Evolutionary conservation across 37 sponge, comb jelly and placozoan species (phyloP).

Genomic region (Oopsacas minuta): DNA sequence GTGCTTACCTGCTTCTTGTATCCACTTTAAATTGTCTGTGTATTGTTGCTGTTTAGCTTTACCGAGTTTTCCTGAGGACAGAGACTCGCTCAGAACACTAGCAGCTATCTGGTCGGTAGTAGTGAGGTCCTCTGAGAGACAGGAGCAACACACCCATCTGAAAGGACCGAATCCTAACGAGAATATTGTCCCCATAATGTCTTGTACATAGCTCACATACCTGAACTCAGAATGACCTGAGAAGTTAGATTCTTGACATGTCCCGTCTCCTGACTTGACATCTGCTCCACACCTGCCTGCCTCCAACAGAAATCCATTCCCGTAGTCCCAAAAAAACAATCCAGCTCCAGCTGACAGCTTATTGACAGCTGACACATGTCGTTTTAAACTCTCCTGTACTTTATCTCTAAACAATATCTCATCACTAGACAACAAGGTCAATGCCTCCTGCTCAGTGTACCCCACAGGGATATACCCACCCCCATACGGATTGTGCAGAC

Average conservation of each 20-base stretch:
- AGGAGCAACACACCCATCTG: slow-evolving; percentile 94
- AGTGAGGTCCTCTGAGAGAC: slow-evolving; percentile 44
- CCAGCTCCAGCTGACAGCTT: slow-evolving; percentile 49
- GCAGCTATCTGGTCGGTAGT: slow-evolving; percentile 68
- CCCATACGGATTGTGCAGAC: slow-evolving; percentile 90
- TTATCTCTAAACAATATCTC: slow-evolving; percentile 54
- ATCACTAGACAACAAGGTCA: slow-evolving; percentile 44
- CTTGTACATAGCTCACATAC: slow-evolving; percentile 89
- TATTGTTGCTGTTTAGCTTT: slow-evolving; percentile 38
- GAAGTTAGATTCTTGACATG: not conserved
- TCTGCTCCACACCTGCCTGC: slow-evolving; percentile 56
- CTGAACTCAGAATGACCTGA: slow-evolving; percentile 30
- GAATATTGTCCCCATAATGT: slow-evolving; percentile 92
- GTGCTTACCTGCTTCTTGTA: slow-evolving; percentile 71
- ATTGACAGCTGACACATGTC: slow-evolving; percentile 85
- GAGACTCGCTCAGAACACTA: slow-evolving; percentile 33
- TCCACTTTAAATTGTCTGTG: slow-evolving; percentile 77
- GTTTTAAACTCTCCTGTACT: slow-evolving; percentile 75
- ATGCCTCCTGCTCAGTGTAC: slow-evolving; percentile 52
- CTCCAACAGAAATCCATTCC: slow-evolving; percentile 95
- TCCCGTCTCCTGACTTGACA: not conserved
- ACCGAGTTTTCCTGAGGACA: slow-evolving; percentile 40
- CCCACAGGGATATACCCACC: slow-evolving; percentile 93
- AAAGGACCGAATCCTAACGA: slow-evolving; percentile 98
- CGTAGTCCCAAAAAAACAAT: slow-evolving; percentile 97